These are phyloP conservation scores for Diploscapter pachys DNA, from an alignment of 1,140 invertebrate species.

Conservation along the genomic window DNA sequence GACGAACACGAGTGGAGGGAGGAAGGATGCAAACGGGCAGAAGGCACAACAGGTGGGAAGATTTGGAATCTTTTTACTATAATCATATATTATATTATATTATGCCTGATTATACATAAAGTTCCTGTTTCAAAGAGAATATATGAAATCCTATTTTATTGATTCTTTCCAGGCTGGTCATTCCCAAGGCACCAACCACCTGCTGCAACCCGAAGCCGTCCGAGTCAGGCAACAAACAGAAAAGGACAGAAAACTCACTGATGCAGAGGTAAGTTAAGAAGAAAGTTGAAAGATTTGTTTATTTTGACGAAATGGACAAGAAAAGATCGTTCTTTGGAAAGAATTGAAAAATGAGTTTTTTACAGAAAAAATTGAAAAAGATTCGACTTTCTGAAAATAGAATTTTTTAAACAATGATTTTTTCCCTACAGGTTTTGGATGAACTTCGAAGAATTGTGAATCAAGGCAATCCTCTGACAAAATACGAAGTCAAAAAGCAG, in stretches of 20 bases:
- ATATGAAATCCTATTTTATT: too few species aligned
- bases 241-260: slow-evolving; percentile 31
- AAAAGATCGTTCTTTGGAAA: too few species aligned
- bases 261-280: slow-evolving; percentile 17
- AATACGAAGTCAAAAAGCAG: slow-evolving; percentile 52
- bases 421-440: slow-evolving; percentile 42
- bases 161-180: too few species aligned
- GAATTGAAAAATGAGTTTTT: background rate
- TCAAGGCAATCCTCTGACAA: slow-evolving; percentile 44
- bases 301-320: too few species aligned
- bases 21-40: slow-evolving; percentile 23
- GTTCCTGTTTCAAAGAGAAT: background rate
- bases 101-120: too few species aligned
- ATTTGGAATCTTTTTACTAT: background rate
- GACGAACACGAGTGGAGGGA: background rate
- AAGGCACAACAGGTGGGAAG: slow-evolving; percentile 24
- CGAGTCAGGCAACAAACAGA: slow-evolving; percentile 22
- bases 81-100: too few species aligned
- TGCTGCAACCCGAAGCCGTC: background rate
- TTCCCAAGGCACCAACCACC: too few species aligned
- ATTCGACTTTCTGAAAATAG: too few species aligned
- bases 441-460: slow-evolving; percentile 55
- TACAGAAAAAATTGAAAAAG: too few species aligned
- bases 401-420: background rate
- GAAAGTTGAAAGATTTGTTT: background rate